Base-by-base conservation (phyloP, 1,140 invertebrate genomes). In the Ganaspis sp. region DNA sequence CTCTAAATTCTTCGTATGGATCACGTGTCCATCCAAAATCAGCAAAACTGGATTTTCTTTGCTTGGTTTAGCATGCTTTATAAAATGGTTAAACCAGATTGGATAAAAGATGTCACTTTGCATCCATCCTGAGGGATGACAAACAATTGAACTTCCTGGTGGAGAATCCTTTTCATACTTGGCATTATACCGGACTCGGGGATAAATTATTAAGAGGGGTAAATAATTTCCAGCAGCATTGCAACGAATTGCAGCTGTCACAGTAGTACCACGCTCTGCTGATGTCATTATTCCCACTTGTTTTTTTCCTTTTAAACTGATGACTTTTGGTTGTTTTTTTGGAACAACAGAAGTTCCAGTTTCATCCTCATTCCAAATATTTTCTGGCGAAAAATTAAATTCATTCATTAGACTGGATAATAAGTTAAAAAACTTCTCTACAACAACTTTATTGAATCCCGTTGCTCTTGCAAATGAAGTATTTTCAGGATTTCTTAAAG, bases 1-100 rank as follows among this genome's bases (percentile, higher is more conserved):
- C 9, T 91, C 86, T 21, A 91, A 75, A 83, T 88, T 91, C 73
- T 83, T 81, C 38, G 82, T 89, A 76, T 90, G 86, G n/a, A 80
- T 87, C 21, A 72, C 78, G 79, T 90, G 86, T 15, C 87, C 87
- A 86, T 90, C 88, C 58, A 90, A 77, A 38, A 90, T 69, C 17
- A 89, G 77, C 11, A 90, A 23, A 69, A 88, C 85, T 19, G 84
- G 83, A n/a, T 83, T 72, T 9, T 85, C 82, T 42, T 23, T 37
- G 15, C 75, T 73, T 17, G 85, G 78, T 69, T 83, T 81, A 34
- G 70, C 53, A 19, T 69, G 26, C 26, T 72, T 64, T 9, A 87
- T 58, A 75, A 90, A 90, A 73, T 86, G 82, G 64, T 82, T 81
- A 21, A 90, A 82, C 87, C 88, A 90, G 73, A 84, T 79, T 17